phyloP scores from a whole-genome alignment of 2,888 invertebrate species.

The Ectemnius continuus region DNA sequence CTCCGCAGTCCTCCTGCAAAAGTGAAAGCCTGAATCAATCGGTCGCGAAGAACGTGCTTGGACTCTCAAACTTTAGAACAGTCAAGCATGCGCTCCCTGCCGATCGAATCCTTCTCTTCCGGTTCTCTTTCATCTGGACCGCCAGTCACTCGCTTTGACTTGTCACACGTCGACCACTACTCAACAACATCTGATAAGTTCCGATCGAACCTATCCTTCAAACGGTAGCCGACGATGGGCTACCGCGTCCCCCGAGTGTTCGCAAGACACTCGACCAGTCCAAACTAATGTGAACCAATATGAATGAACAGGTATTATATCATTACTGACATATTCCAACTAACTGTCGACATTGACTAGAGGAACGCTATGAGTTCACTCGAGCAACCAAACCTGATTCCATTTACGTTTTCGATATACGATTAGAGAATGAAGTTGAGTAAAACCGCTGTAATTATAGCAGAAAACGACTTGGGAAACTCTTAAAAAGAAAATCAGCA shows the following conservation, averaged over 20 bases:
- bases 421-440: too few species aligned
- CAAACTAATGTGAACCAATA: background rate
- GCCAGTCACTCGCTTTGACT: conserved; percentile 37
- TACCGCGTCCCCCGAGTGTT: conserved; percentile 29
- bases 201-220: conserved; percentile 38
- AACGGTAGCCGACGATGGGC: conserved; percentile 35
- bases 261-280: conserved; percentile 28
- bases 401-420: too few species aligned
- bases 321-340: conserved; percentile 26
- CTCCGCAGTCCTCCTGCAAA: conserved; percentile 56
- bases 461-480: conserved; percentile 44
- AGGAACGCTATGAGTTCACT: too few species aligned
- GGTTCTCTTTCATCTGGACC: conserved; percentile 51
- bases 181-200: conserved; percentile 54
- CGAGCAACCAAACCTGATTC: too few species aligned
- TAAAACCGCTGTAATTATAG: too few species aligned
- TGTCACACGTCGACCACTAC: conserved; percentile 46
- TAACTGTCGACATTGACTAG: too few species aligned
- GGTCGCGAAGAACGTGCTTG: conserved; percentile 49
- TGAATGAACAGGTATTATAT: conserved; percentile 15
- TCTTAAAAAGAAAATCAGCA: conserved; percentile 50
- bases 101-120: conserved; percentile 55
- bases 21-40: conserved; percentile 66
- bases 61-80: conserved; percentile 48
- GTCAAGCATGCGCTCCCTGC: conserved; percentile 33